phyloP scores from a whole-genome alignment of 2,888 invertebrate species.

The Orthosia gothica region DNA sequence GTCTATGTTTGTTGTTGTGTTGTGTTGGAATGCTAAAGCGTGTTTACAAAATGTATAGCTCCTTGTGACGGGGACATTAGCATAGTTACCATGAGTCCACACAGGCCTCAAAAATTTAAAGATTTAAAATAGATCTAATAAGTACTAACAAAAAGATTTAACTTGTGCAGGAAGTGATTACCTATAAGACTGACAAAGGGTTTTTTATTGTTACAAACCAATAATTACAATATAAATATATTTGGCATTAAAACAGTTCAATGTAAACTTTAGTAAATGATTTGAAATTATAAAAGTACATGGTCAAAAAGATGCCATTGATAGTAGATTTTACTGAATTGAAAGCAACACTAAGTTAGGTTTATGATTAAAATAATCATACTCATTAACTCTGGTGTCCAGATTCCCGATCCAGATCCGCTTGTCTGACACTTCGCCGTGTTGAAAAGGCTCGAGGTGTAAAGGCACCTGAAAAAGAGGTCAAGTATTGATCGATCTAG shows the following conservation, averaged over 20 bases:
- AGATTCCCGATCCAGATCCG: conserved; percentile 98
- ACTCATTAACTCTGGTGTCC: conserved; percentile 98
- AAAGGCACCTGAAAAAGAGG: conserved; percentile 85
- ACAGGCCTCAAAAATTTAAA: too few species aligned
- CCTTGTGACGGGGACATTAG: too few species aligned
- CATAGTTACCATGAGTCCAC: too few species aligned
- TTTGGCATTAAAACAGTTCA: background rate
- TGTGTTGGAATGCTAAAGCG: too few species aligned
- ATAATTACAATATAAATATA: too few species aligned
- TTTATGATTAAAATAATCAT: conserved; percentile 90
- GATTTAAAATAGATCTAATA: too few species aligned
- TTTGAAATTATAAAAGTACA: conserved; percentile 3
- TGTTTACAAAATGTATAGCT: too few species aligned
- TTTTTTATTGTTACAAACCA: background rate
- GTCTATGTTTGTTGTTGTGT: too few species aligned
- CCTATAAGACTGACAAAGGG: too few species aligned
- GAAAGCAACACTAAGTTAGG: background rate
- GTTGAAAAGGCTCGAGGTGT: conserved; percentile 91
- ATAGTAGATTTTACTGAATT: background rate
- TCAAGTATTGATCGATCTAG: conserved; percentile 42
- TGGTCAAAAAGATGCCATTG: background rate
- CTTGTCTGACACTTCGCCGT: conserved; percentile 92
- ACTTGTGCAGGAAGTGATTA: background rate
- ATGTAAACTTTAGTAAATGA: background rate
- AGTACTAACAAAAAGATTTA: background rate